Evolutionary conservation across 2,888 invertebrate genomes (phyloP).

Genomic region (Caenorhabditis sp.): DNA sequence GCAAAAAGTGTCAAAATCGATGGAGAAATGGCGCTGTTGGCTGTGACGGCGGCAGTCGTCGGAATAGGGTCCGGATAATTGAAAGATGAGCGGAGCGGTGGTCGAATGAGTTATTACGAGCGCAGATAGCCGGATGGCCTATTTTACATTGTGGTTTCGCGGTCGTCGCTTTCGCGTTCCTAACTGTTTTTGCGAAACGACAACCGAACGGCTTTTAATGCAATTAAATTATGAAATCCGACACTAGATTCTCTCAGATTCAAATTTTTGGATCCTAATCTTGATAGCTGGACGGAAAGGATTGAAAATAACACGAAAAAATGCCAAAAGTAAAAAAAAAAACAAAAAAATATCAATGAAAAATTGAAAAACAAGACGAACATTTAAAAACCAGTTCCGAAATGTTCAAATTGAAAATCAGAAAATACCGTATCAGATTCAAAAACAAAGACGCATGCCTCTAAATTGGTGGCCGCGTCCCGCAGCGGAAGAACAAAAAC

Average conservation of each 20-base stretch:
- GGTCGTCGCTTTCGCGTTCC: constrained; percentile 3
- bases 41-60: not conserved
- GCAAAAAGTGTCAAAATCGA: constrained; percentile 58
- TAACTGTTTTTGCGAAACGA: constrained; percentile 25
- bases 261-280: too few relatives aligned
- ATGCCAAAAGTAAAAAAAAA: too few relatives aligned
- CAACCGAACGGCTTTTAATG: constrained; percentile 35
- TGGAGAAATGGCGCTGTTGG: constrained; percentile 6
- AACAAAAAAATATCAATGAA: not conserved
- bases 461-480: constrained; percentile 13
- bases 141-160: constrained; percentile 37
- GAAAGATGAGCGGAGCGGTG: constrained; percentile 42
- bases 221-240: constrained; percentile 42
- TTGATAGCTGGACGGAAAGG: too few relatives aligned
- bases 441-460: constrained; percentile 22
- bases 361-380: not conserved
- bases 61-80: constrained; percentile 42
- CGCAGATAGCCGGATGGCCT: constrained; percentile 52
- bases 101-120: constrained; percentile 60
- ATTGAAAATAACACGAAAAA: too few relatives aligned
- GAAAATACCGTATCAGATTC: constrained; percentile 1
- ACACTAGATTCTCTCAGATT: too few relatives aligned
- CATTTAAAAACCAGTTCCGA: not conserved
- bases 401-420: not conserved
- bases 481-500: not conserved